These are phyloP conservation scores for Simalia tracyae DNA, from an alignment of 2,797 vertebrate species.

Conservation along the genomic window DNA sequence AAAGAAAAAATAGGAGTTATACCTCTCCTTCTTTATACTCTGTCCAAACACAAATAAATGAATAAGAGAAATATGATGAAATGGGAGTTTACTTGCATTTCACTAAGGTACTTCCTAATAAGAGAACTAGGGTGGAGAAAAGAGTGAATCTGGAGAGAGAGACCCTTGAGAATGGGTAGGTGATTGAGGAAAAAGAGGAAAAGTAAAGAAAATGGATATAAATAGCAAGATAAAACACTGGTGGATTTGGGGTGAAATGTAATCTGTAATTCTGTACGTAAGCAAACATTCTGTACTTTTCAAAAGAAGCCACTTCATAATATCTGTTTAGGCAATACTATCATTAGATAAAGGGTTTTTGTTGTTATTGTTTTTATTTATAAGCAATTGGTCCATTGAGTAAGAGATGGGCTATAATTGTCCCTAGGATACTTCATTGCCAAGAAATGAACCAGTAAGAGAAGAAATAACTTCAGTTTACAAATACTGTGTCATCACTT, in stretches of 20 bases:
- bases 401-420: neutral
- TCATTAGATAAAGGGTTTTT: neutral
- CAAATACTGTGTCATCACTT: neutral
- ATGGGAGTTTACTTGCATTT: neutral
- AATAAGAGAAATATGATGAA: neutral
- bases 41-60: neutral
- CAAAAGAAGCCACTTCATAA: neutral
- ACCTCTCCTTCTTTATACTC: neutral
- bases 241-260: neutral
- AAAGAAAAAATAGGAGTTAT: neutral
- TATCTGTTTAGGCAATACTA: neutral
- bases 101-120: neutral
- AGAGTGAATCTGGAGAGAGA: neutral
- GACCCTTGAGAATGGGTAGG: neutral
- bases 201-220: neutral
- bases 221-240: neutral
- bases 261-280: neutral
- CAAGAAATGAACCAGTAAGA: neutral
- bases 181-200: neutral
- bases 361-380: neutral
- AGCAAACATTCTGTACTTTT: neutral
- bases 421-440: neutral
- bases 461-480: neutral
- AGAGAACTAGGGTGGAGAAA: neutral
- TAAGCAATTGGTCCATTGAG: neutral